These are phyloP conservation scores for Petrolisthes manimaculis DNA, from an alignment of 2,888 invertebrate species.

Conservation along the genomic window DNA sequence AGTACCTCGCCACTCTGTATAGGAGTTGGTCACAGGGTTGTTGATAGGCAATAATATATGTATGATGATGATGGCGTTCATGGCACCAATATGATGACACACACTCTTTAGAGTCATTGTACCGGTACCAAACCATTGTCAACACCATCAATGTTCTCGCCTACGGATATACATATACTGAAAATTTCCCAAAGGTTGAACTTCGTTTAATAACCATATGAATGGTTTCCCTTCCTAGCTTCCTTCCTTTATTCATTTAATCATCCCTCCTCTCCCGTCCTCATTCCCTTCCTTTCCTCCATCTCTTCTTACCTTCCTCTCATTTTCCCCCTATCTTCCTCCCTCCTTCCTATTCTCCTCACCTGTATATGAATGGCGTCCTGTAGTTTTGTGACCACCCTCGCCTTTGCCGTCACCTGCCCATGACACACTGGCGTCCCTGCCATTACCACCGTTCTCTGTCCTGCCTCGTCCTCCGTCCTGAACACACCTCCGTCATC, in stretches of 20 bases:
- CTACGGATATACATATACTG: neutral
- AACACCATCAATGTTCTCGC: too few relatives aligned
- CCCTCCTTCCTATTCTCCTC: constrained; percentile 2
- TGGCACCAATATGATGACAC: too few relatives aligned
- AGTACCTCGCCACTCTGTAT: constrained; percentile 78
- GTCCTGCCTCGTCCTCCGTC: neutral
- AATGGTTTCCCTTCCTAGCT: too few relatives aligned
- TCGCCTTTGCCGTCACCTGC: constrained; percentile 77
- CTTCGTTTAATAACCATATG: too few relatives aligned
- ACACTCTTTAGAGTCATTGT: too few relatives aligned
- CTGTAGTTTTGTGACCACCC: constrained; percentile 78
- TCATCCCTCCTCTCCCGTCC: too few relatives aligned
- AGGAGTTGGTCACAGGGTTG: too few relatives aligned
- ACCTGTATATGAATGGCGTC: neutral
- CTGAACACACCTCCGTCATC: too few relatives aligned
- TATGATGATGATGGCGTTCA: too few relatives aligned
- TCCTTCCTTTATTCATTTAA: neutral
- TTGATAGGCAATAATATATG: neutral
- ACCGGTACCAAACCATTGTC: too few relatives aligned
- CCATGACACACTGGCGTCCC: constrained; percentile 83
- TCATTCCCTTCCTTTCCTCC: neutral
- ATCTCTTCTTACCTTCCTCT: constrained; percentile 12
- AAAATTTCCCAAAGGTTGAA: neutral
- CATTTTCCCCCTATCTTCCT: constrained; percentile 1
- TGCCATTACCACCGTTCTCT: constrained; percentile 68